phyloP scores from a whole-genome alignment of 2,113 vertebrate genomes.

The Erythrocercus mccallii region DNA sequence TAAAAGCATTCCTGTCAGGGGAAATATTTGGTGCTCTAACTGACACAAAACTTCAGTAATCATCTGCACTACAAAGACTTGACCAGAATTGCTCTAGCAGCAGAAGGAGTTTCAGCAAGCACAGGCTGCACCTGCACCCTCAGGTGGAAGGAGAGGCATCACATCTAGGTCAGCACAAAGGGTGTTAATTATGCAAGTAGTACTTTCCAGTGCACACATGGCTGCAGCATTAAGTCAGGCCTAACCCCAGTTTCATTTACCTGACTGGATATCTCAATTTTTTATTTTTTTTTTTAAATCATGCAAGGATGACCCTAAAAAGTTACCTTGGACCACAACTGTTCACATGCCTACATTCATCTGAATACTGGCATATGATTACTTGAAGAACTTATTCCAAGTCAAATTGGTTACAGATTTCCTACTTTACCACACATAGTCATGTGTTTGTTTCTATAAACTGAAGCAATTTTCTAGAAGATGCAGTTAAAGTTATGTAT shows the following conservation, averaged over 20 bases:
- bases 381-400: neutral
- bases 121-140: neutral
- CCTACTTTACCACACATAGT: neutral
- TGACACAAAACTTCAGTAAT: neutral
- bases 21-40: neutral
- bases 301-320: neutral
- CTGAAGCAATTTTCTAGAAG: neutral
- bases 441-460: neutral
- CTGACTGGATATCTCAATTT: neutral
- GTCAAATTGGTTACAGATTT: neutral
- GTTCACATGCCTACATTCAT: neutral
- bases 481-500: neutral
- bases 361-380: neutral
- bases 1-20: neutral
- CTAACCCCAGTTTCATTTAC: neutral
- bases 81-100: neutral
- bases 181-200: neutral
- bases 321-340: neutral
- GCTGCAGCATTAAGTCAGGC: neutral
- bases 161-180: neutral
- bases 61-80: neutral
- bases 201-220: neutral
- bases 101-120: neutral
- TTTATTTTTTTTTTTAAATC: neutral
- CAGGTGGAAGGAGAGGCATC: neutral